These are phyloP conservation scores for Meiosimyza decipiens DNA, from an alignment of 2,888 invertebrate species.

Conservation along the genomic window DNA sequence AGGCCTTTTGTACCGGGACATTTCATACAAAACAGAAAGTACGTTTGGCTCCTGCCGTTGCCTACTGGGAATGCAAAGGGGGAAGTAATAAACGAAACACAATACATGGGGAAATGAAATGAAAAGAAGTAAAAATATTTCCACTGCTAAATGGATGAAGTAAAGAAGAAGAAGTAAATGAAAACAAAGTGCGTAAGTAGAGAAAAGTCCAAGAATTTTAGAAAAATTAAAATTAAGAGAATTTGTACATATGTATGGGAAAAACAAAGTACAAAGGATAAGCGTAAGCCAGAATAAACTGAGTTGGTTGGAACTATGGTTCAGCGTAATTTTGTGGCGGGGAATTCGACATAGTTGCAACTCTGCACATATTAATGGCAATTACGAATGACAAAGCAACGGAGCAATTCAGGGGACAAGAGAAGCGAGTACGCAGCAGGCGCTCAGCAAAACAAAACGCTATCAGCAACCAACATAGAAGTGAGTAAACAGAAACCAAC, in stretches of 20 bases:
- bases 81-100: constrained; percentile 11
- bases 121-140: constrained; percentile 15
- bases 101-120: constrained; percentile 4
- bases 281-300: neutral
- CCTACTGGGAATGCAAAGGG: constrained; percentile 13
- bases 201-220: neutral
- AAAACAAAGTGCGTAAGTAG: neutral
- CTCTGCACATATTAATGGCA: constrained; percentile 3
- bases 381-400: constrained; percentile 1
- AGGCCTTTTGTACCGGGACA: no score
- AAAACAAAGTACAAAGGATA: neutral
- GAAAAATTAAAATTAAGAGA: neutral
- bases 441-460: constrained; percentile 13
- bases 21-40: no score
- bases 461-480: neutral
- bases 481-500: neutral
- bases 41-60: no score
- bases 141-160: no score
- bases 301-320: no score
- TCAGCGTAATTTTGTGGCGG: no score
- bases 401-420: constrained; percentile 12
- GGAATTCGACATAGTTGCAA: no score
- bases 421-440: constrained; percentile 20
- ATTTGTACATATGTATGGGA: no score
- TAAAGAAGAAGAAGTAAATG: neutral